Conservation (phyloP, 2,797 vertebrate species). For the Enteromius fasciolatus region DNA sequence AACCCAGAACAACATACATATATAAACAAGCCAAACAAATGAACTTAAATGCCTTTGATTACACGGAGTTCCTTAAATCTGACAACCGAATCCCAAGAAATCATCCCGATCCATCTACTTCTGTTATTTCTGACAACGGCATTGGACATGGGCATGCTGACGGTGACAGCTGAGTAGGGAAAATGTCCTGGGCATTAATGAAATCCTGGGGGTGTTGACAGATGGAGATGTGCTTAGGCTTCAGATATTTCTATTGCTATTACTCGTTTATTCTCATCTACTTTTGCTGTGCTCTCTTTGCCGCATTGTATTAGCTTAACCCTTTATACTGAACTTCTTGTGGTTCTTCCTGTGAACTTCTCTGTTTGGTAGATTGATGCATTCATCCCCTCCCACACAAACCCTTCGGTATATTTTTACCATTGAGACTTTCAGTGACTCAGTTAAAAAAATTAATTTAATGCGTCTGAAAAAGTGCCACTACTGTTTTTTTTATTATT, state of each 20-base stretch:
- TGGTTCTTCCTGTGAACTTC: too few species aligned
- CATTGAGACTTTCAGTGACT: not conserved
- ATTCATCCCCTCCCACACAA: slow-evolving; percentile 23
- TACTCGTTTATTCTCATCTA: slow-evolving; percentile 11
- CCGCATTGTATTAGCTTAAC: not conserved
- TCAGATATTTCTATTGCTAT: slow-evolving; percentile 16
- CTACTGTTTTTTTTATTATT: not conserved
- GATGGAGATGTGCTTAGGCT: slow-evolving; percentile 5
- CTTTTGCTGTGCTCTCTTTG: not conserved
- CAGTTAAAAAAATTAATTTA: not conserved
- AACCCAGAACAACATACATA: not conserved
- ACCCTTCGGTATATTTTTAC: slow-evolving; percentile 20
- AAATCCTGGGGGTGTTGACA: slow-evolving; percentile 6
- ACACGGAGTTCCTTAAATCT: not conserved
- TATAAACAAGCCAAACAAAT: slow-evolving; percentile 10
- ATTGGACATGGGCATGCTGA: slow-evolving; percentile 18
- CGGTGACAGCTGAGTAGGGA: slow-evolving; percentile 2
- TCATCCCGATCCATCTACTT: not conserved
- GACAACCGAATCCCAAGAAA: not conserved
- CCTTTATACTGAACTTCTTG: not conserved
- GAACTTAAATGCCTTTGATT: not conserved
- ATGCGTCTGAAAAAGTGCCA: not conserved
- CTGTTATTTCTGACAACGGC: not conserved
- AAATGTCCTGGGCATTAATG: slow-evolving; percentile 3
- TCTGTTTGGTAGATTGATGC: slow-evolving; percentile 10